Percentiles rank a stretch among this genome's conserved stretches.
phyloP scores from a whole-genome alignment of 2,113 vertebrate genomes.

The Oryzias melastigma region DNA sequence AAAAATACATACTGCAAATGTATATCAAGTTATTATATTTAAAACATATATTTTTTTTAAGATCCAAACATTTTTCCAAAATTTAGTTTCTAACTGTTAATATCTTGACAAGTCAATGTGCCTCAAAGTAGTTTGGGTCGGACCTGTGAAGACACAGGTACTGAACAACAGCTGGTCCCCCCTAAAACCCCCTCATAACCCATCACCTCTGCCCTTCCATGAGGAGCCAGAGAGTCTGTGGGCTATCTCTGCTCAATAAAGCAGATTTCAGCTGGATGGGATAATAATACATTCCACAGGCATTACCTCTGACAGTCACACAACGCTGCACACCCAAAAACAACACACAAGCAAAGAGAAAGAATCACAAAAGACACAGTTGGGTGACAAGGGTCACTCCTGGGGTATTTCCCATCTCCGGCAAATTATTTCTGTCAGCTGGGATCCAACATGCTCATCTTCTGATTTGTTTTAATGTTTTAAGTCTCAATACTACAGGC shows the following conservation, averaged over 20 bases:
- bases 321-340: constrained; percentile 60
- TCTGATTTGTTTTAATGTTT: constrained; percentile 16
- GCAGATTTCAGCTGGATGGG: constrained; percentile 72
- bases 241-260: constrained; percentile 82
- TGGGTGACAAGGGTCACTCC: constrained; percentile 47
- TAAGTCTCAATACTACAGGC: constrained; percentile 11
- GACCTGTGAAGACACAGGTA: constrained; percentile 44
- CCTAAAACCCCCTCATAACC: neutral
- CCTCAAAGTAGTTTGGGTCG: constrained; percentile 16
- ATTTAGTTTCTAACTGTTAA: neutral
- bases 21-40: no score
- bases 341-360: constrained; percentile 57
- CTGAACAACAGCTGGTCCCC: constrained; percentile 62
- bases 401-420: constrained; percentile 42
- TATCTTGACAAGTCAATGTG: constrained; percentile 1
- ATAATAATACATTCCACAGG: constrained; percentile 69
- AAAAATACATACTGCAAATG: no score
- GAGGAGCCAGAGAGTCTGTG: constrained; percentile 90
- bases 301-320: constrained; percentile 53
- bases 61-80: neutral
- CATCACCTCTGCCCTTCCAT: constrained; percentile 56
- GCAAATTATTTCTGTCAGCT: constrained; percentile 56
- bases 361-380: constrained; percentile 29
- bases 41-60: neutral
- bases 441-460: constrained; percentile 48